Evolutionary conservation across 1,140 invertebrate genomes (phyloP), one percentile per base, ranked within the genome.

Genomic region (Euura saliciscinereae): DNA sequence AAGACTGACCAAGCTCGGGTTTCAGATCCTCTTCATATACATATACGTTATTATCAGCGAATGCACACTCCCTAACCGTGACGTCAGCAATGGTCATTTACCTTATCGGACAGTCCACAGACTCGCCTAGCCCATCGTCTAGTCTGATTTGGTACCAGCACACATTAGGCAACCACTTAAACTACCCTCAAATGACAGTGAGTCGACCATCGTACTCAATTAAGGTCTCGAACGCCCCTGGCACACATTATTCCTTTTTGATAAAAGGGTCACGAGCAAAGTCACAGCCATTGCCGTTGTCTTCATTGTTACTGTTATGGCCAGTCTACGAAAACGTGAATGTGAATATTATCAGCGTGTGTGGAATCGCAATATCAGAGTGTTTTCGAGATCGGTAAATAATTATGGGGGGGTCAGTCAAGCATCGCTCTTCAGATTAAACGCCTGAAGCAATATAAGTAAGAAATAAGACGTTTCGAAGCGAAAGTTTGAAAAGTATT

Each of bases 1-100:
- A 84, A 84, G 82, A 78, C 82, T 83, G 82, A 84, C 79, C 78
- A 78, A 79, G 80, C 82, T 80, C 70, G 73, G 74, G 71, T 66
- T 71, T 73, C 72, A 11, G 59, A 65, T 44, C 72, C 68, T 69
- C 64, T 68, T 70, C 59, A 69, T 69, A 71, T 44, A 42, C 51
- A 67, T 70, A 70, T 80, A 78, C 81, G 79, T 84, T 82, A 84
- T 83, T 83, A 83, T 81, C 77, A 74, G 65, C 74, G 75, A 78
- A 79, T 76, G 77, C 73, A 82, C 77, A 80, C 75, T 77, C 45
- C 70, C 28, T 28, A 28, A 10, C 73, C 74, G 71, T 74, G 71
- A 71, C 73, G 77, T 80, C 76, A 83, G 81, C 80, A 82, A 81
- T 79, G 78, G 80, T 81, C 81, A 80, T 82, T 83, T 77, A 73